Evolutionary conservation across 2,888 invertebrate genomes (phyloP).

Genomic region (Yponomeuta sedellus): DNA sequence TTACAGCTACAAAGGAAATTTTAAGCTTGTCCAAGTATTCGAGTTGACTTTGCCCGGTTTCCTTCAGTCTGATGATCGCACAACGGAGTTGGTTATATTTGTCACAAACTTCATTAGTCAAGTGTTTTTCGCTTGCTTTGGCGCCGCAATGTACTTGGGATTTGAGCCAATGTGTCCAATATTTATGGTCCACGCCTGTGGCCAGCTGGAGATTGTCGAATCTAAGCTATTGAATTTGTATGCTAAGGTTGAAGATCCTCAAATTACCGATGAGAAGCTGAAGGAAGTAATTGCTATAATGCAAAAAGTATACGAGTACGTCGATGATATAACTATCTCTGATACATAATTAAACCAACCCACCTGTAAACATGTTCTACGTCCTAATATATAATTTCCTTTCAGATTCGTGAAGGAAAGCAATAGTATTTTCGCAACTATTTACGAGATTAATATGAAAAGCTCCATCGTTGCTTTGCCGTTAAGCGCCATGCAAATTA

Average conservation of each 20-base stretch:
- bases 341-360: constrained; percentile 22
- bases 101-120: not conserved
- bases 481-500: constrained; percentile 45
- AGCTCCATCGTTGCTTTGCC: constrained; percentile 48
- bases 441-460: constrained; percentile 56
- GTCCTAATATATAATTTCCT: constrained; percentile 19
- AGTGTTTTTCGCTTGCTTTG: not conserved
- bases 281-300: constrained; percentile 41
- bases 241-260: constrained; percentile 23
- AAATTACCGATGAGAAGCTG: constrained; percentile 32
- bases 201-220: constrained; percentile 48
- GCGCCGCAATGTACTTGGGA: constrained; percentile 35
- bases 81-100: not conserved
- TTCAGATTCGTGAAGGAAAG: constrained; percentile 39
- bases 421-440: constrained; percentile 33
- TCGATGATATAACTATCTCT: not conserved
- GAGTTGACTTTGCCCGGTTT: constrained; percentile 38
- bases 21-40: constrained; percentile 40
- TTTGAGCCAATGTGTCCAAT: constrained; percentile 60
- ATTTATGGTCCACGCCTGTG: constrained; percentile 51
- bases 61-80: constrained; percentile 12
- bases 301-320: constrained; percentile 42
- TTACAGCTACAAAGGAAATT: constrained; percentile 33
- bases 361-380: not conserved
- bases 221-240: constrained; percentile 38